Evolutionary conservation across 2,797 vertebrate species (phyloP), one percentile per base, ranked within the genome.

Genomic region (Tragelaphus eurycerus): DNA sequence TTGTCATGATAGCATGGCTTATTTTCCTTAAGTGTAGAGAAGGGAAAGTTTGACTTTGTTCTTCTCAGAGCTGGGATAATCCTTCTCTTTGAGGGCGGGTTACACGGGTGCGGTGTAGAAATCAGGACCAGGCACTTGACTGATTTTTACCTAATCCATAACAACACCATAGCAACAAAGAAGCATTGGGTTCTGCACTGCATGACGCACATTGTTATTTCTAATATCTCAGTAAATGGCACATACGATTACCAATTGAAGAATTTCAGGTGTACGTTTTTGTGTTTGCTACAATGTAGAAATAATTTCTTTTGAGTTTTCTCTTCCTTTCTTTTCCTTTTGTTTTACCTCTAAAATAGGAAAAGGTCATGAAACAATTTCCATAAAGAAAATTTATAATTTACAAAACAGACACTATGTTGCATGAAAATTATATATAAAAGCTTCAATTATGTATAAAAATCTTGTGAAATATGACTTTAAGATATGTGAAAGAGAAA

Each of bases 1-100:
- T 99, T 99, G 99, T 99, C 99, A 97, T 98, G 98, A 98, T 99
- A 99, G 98, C 98, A 98, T 97, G 98, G 98, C 98, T 99, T 99
- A 98, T 99, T 99, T 99, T 98, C 98, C 96, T 98, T 99, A 98
- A 99, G 99, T 99, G 99, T 98, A 99, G 99, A 99, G 96, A 99
- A 99, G 98, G 99, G 99, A 98, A 99, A 99, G 98, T 97, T 99
- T 99, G 99, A 99, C 98, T 98, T 98, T 98, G 98, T 98, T 98
- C 98, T 97, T 54, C 97, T 98, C 98, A 99, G 93, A 98, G 97
- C 98, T 98, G 98, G 98, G 98, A 98, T 99, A 98, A 98, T 99
- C 99, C 99, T 98, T 98, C 98, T 98, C 98, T 98, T 34, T 98
- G 98, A 98, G 99, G 98, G 99, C 99, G 99, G 98, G 98, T 99